Base-by-base conservation (phyloP, 2,888 invertebrate genomes). In the Euclidia mi region DNA sequence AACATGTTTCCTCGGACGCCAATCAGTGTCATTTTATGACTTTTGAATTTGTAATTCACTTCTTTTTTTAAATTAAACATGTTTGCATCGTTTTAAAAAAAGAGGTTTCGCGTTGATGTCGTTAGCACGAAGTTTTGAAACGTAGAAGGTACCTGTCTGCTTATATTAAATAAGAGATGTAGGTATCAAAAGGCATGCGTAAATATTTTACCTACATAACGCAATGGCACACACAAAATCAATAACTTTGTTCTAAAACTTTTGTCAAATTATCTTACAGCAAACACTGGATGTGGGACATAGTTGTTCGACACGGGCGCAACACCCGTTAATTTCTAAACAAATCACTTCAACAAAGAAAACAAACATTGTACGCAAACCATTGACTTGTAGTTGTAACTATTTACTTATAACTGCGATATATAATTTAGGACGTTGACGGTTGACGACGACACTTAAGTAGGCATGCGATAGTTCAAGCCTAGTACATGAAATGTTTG, bases 391-490 rank as follows among this genome's bases (percentile, higher is more conserved):
- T n/a, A n/a, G n/a, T n/a, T n/a, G 20, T 78, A 63, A 71, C 74
- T 87, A 80, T 86, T 87, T 84, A 82, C 82, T 74, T 67, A 65
- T 70, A 65, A 68, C 62, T 65, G 59, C 57, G 78, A 82, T 82
- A 83, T 68, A 75, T 65, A 66, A 87, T 83, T 81, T 83, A 76
- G 85, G 76, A 78, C 85, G 56, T 41, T 15, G 47, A 57, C 50
- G 60, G 17, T 43, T 34, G 10, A 45, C 32, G 32, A 45, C 45
- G n/a, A 12, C 29, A 29, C 38, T 47, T 29, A 31, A 11, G 15
- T 46, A 28, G 14, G 14, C 3, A 15, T n/a, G 11, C 20, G 20
- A 20, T 18, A 40, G 11, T n/a, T 18, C 18, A 37, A 35, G 35
- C 3, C 0, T 14, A 14, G 3, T n/a, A 17, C 17, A 37, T 3